Evolutionary conservation across 2,113 vertebrate species (phyloP), one percentile per base, ranked within the genome.

Genomic region (Heterotis niloticus): DNA sequence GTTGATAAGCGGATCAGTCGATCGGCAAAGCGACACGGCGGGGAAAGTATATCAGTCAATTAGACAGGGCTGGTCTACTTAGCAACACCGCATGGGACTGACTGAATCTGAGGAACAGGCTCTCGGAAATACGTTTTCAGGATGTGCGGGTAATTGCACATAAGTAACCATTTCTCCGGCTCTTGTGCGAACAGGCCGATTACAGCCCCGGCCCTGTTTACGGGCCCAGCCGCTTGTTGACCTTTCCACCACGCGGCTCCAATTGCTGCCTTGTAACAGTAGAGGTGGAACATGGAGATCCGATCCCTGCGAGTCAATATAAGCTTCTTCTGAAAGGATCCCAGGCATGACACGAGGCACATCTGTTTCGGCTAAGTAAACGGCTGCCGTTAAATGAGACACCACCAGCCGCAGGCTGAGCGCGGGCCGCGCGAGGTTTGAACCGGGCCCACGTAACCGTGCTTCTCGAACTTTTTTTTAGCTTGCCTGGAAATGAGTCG

Each of bases 61-160:
- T 93, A 92, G 88, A 85, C 65, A 9, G 81, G 88, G 81, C 85
- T 82, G 86, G 85, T 89, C 84, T 89, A 81, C 90, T 88, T 89
- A 83, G 77, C 85, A 86, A 86, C 92, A 85, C 92, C 79, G 87
- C 84, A 89, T 90, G 91, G 82, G 84, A 82, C 84, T 92, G 90
- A 92, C 92, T 92, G 89, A 90, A 89, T 90, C 87, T 88, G 80
- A 84, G 83, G 88, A 83, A 82, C 85, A 86, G 76, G 80, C 88
- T 87, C 88, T 89, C 89, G 91, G 90, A 88, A 86, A 83, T 87
- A 87, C 81, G 77, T 81, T 79, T 85, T 90, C 86, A 86, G 91
- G 90, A 92, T 89, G 91, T 90, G 89, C 85, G 85, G 88, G 89
- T 92, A 93, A 94, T 92, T 92, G 89, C 88, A 90, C 87, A 91